Evolutionary conservation across 2,888 invertebrate genomes (phyloP), one percentile per base, ranked within the genome.

Genomic region (Drosophila anomelani): DNA sequence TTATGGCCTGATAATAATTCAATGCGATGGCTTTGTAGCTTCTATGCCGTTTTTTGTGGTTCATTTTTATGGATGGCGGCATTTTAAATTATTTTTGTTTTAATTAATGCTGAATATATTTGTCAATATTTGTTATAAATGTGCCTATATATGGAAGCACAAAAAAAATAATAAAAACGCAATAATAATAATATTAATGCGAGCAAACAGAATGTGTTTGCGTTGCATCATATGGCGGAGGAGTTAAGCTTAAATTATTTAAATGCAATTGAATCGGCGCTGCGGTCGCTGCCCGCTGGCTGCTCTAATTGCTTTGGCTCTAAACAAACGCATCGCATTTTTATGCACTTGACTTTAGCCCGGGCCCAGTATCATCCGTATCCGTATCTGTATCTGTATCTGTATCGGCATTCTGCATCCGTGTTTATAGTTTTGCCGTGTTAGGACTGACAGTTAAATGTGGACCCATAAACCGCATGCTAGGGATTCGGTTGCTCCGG

Each of bases 401-500:
- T n/a, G 34, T 38, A 41, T 47, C n/a, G 29, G 34, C 32, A 20
- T 34, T 34, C 51, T 43, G 26, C 17, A 38, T 59, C 58, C 23
- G 51, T 53, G 36, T 53, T 53, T 36, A 36, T 58, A 36, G 26
- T 23, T 39, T 32, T 7, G 57, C 39, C 60, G 57, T n/a, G 41
- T 17, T 54, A 32, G 68, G 10, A 56, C 6, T 10, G 47, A 26
- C 53, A 38, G 26, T 47, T 46, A 20, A 32, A 47, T 56, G 47
- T 49, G 32, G 59, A 51, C 51, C 60, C 60, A 51, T 64, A 75
- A 80, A 86, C 88, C 84, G 68, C 88, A 84, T 83, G 75, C 71
- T 80, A 54, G 71, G 89, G 81, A 86, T 88, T 83, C 71, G 62
- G 79, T 84, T 86, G 49, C 26, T 43, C 75, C 49, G 51, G 81